Evolutionary conservation across 2,113 vertebrate species (phyloP), one percentile per base, ranked within the genome.

Genomic region (Solea senegalensis): DNA sequence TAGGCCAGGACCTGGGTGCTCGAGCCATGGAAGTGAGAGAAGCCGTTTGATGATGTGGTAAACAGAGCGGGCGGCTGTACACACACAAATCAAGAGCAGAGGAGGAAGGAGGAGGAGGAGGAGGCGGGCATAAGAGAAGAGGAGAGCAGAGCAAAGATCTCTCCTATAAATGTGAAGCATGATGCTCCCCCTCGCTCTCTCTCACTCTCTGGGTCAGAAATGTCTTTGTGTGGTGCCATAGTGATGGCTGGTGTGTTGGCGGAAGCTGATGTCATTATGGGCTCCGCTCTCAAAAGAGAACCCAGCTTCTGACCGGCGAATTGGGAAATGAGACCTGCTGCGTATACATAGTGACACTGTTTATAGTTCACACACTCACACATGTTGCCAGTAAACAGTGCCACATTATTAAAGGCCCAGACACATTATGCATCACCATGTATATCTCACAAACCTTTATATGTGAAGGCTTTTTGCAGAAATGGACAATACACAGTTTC

Each of bases 191-290:
- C 92, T 93, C 77, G 76, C 92, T 87, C 88, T 87, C 89, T 91
- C 68, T 92, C 94, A 72, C 81, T 92, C 88, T 87, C 72, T 88
- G 85, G 86, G 83, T 88, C 92, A 88, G 92, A 94, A 94, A 95
- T 89, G 87, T 89, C 94, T 95, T 94, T 94, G 91, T 91, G 87
- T 65, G 92, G 94, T 94, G 83, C 95, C 95, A 96, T 98, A 95
- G 96, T 88, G 95, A 97, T 91, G 90, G 85, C 92, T 91, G 85
- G 86, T 88, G 69, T 94, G 94, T 94, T 94, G 92, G 93, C 93
- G 94, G 96, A 97, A 96, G 94, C 94, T 95, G 95, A 95, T 95
- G 94, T 96, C 95, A 97, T 91, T 93, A 91, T 91, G 60, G 76
- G 91, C 91, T 93, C 91, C 91, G 78, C 91, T 94, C 91, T 90